These are phyloP conservation scores for Aurelia aurita DNA, from an alignment of 30 jellyfish, hydroid and myxozoan genomes.

Conservation along the genomic window DNA sequence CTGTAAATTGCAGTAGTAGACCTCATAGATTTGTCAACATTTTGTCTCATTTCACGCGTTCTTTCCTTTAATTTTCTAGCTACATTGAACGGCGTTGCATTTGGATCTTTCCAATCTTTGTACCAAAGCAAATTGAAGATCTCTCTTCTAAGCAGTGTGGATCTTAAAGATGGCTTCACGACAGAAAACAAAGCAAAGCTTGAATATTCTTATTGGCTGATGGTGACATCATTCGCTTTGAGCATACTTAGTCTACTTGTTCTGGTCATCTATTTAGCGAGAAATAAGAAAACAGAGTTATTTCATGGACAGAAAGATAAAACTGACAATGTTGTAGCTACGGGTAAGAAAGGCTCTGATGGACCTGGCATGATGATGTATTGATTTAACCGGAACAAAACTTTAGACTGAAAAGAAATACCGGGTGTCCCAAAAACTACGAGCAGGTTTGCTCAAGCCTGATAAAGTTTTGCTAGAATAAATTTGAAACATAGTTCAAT, in stretches of 20 bases:
- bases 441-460: too few species aligned
- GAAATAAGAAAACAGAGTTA: conserved; percentile 1
- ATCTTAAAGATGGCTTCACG: conserved; percentile 34
- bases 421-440: too few species aligned
- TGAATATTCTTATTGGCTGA: conserved; percentile 36
- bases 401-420: too few species aligned
- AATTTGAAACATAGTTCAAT: too few species aligned
- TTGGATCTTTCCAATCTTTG: conserved; percentile 28
- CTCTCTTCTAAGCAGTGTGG: conserved; percentile 13
- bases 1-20: too few species aligned
- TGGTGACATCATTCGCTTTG: conserved; percentile 9
- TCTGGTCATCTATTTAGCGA: conserved; percentile 5
- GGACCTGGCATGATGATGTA: too few species aligned
- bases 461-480: too few species aligned
- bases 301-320: conserved; percentile 8
- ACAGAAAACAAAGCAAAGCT: conserved; percentile 10
- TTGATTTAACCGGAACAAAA: too few species aligned
- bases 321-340: neutral
- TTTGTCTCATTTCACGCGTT: neutral
- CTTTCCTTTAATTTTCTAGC: neutral
- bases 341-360: too few species aligned
- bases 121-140: conserved; percentile 1
- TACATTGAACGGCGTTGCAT: conserved; percentile 1
- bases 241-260: conserved; percentile 9
- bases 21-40: neutral